Conservation (phyloP, 2,113 vertebrate species). For the Siniperca chuatsi region DNA sequence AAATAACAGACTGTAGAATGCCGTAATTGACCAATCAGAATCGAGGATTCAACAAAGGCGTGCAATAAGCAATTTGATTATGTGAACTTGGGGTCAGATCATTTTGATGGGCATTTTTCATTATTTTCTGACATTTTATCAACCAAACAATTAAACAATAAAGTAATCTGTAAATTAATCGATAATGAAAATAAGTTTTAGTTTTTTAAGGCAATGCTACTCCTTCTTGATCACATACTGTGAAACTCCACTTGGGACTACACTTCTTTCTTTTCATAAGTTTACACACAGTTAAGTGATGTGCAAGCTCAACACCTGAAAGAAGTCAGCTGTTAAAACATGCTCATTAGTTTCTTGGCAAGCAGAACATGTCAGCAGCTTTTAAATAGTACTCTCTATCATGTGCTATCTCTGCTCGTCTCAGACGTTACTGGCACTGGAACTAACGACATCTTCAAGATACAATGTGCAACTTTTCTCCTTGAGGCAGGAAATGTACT, state of each 20-base stretch:
- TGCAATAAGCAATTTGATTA: neutral
- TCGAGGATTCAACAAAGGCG: too few relatives aligned
- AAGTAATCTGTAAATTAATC: neutral
- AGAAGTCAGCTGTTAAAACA: conserved; percentile 22
- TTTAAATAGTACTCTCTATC: conserved; percentile 35
- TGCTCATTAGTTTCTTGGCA: conserved; percentile 34
- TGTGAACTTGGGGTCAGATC: neutral
- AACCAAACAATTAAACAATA: neutral
- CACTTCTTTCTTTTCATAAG: neutral
- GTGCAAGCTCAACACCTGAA: conserved; percentile 7
- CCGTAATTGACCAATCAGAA: too few relatives aligned
- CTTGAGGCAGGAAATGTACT: conserved; percentile 43
- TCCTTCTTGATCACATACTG: neutral
- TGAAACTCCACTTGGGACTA: neutral
- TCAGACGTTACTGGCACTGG: conserved; percentile 41
- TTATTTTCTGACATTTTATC: neutral
- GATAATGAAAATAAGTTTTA: neutral
- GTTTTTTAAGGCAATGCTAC: neutral
- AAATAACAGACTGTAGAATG: too few relatives aligned
- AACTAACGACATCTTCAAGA: conserved; percentile 45
- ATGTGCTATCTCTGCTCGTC: conserved; percentile 21
- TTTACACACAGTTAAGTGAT: neutral
- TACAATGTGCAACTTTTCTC: conserved; percentile 26
- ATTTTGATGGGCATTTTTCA: neutral
- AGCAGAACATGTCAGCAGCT: conserved; percentile 51